A percentile compares a stretch with the other conserved stretches of the same genome.
These are phyloP conservation scores for Pseudochromis fuscus DNA, from an alignment of 2,797 vertebrate genomes.

Conservation along the genomic window DNA sequence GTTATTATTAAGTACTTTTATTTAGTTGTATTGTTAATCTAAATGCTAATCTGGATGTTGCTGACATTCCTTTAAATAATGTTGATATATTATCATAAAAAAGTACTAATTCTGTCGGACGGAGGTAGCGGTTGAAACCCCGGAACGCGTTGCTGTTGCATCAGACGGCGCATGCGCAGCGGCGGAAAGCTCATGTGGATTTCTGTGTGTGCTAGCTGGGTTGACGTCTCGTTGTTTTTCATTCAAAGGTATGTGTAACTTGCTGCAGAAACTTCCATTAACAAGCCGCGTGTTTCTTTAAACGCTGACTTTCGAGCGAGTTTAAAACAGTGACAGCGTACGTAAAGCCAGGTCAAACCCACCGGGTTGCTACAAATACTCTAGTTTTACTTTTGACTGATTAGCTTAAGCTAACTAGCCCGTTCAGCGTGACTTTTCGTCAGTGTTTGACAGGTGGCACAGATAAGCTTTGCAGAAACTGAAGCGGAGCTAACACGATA, in stretches of 20 bases:
- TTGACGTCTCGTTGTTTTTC: constrained; percentile 66
- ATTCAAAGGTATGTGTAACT: constrained; percentile 68
- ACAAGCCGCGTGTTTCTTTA: accelerated
- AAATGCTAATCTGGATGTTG: too few relatives aligned
- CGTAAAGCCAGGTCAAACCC: background rate
- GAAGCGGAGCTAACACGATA: background rate
- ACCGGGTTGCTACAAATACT: background rate
- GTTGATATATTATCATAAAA: too few relatives aligned
- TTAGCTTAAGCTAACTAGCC: constrained; percentile 60
- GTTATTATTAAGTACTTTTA: too few relatives aligned
- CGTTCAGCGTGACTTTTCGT: constrained; percentile 2
- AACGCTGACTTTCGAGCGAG: background rate
- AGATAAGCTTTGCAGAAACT: constrained; percentile 1
- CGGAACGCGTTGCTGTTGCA: constrained; percentile 76
- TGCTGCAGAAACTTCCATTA: background rate
- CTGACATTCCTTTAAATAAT: background rate
- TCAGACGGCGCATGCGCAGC: constrained; percentile 67
- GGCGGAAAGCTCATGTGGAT: constrained; percentile 61
- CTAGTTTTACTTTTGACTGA: constrained; percentile 14
- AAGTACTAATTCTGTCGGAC: too few relatives aligned
- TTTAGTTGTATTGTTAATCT: too few relatives aligned
- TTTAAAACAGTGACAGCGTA: background rate
- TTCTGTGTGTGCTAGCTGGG: constrained; percentile 35
- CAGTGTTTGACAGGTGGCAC: constrained; percentile 59
- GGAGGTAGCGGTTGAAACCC: constrained; percentile 59